Evolutionary conservation across 2,797 vertebrate species (phyloP).

Genomic region (Menidia menidia): DNA sequence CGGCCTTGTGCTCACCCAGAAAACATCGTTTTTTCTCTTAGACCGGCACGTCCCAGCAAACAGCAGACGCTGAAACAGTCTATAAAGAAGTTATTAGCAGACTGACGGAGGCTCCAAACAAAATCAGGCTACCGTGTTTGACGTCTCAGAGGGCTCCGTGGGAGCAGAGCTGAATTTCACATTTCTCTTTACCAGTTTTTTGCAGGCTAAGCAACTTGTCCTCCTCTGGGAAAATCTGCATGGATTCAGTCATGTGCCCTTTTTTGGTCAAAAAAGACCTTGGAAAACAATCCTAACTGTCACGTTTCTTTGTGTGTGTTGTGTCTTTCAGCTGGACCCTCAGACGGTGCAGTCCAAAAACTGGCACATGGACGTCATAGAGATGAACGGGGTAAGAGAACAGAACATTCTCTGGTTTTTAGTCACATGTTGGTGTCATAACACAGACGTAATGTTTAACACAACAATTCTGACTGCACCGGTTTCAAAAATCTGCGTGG

Average conservation of each 20-base stretch:
- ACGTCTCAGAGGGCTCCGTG: constrained; percentile 46
- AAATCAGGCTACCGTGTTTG: constrained; percentile 42
- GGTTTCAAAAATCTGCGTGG: not conserved
- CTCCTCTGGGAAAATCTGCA: not conserved
- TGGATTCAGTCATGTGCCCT: constrained; percentile 4
- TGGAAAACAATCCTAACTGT: not conserved
- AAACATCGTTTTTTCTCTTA: constrained; percentile 37
- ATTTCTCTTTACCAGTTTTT: not conserved
- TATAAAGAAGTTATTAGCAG: constrained; percentile 63
- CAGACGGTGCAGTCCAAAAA: constrained; percentile 96
- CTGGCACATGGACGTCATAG: constrained; percentile 98
- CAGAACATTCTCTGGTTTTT: not conserved
- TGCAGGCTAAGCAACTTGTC: constrained; percentile 8
- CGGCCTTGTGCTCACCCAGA: constrained; percentile 39
- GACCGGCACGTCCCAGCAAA: constrained; percentile 30
- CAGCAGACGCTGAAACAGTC: constrained; percentile 33
- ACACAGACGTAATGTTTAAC: not conserved
- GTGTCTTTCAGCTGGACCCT: constrained; percentile 91
- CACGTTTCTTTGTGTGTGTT: constrained; percentile 39
- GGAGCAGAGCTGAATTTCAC: constrained; percentile 21
- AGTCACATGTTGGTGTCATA: not conserved
- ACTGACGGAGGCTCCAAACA: constrained; percentile 23
- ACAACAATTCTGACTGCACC: not conserved
- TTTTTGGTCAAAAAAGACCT: constrained; percentile 25
- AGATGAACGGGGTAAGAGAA: constrained; percentile 96